Conservation (phyloP, 2,113 vertebrate species). For the Heteronetta atricapilla region DNA sequence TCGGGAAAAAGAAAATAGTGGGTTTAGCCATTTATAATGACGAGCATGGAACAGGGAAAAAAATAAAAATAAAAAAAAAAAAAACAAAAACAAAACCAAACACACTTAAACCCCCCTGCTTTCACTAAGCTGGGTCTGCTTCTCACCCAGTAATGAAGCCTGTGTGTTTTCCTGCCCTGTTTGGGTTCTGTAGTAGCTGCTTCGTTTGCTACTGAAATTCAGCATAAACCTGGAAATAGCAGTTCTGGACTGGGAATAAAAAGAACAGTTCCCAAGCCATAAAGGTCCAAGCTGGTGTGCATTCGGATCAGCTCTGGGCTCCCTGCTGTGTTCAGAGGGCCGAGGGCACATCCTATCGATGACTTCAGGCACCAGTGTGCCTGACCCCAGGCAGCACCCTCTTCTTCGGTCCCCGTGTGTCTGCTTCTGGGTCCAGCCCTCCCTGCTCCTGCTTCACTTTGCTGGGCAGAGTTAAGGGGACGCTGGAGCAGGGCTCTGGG, state of each 20-base stretch:
- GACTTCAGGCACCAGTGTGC: neutral
- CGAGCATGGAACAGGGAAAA: neutral
- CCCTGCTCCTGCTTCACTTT: neutral
- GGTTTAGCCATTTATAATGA: neutral
- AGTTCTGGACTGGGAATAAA: neutral
- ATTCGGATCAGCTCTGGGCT: neutral
- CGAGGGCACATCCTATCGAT: neutral
- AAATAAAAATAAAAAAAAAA: neutral
- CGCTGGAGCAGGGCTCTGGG: neutral
- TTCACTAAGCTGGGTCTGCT: neutral
- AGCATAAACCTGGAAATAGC: neutral
- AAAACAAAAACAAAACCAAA: neutral
- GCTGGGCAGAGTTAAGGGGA: conserved; percentile 6
- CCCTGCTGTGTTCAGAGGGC: neutral
- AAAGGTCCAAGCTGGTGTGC: neutral
- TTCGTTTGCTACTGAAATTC: neutral
- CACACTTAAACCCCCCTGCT: neutral
- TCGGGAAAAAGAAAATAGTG: neutral
- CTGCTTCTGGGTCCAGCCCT: neutral
- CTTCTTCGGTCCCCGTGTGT: neutral
- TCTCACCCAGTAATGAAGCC: neutral
- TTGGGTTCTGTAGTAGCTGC: neutral
- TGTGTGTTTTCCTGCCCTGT: neutral
- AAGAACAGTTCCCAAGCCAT: neutral
- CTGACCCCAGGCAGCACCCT: no score